Evolutionary conservation across 2,888 invertebrate species (phyloP).

Genomic region (Argynnis bischoffii): DNA sequence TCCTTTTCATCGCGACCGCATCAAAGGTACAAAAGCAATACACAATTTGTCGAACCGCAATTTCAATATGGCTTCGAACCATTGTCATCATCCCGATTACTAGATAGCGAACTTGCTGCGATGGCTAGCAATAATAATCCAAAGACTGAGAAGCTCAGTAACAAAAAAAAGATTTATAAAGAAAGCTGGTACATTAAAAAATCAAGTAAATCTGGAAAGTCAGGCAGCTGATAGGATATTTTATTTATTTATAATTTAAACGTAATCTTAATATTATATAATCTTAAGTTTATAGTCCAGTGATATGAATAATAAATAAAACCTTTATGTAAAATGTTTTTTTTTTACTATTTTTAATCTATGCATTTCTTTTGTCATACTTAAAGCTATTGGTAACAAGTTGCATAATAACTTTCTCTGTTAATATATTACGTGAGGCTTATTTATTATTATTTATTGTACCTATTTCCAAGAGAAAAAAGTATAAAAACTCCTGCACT

Average conservation of each 20-base stretch:
- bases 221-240: conserved; percentile 68
- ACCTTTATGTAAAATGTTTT: conserved; percentile 3
- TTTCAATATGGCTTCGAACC: conserved; percentile 79
- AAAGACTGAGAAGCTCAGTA: conserved; percentile 68
- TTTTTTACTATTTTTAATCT: not conserved
- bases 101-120: conserved; percentile 71
- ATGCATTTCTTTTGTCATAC: conserved; percentile 15
- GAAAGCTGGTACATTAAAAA: conserved; percentile 78
- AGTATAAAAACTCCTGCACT: conserved; percentile 51
- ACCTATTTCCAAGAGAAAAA: conserved; percentile 54
- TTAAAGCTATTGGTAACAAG: conserved; percentile 24
- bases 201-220: conserved; percentile 64
- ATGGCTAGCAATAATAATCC: conserved; percentile 71
- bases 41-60: conserved; percentile 73
- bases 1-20: conserved; percentile 62
- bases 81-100: conserved; percentile 59
- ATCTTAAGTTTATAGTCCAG: conserved; percentile 47
- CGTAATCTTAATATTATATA: no score
- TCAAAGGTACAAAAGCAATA: conserved; percentile 56
- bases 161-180: conserved; percentile 72
- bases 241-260: conserved; percentile 51
- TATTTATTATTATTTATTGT: conserved; percentile 43
- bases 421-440: conserved; percentile 71
- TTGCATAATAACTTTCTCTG: conserved; percentile 72
- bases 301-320: conserved; percentile 36